Evolutionary conservation across 92 coral and sea anemone genomes (phyloP), one percentile per base, ranked within the genome.

Genomic region (Phymanthus crucifer): DNA sequence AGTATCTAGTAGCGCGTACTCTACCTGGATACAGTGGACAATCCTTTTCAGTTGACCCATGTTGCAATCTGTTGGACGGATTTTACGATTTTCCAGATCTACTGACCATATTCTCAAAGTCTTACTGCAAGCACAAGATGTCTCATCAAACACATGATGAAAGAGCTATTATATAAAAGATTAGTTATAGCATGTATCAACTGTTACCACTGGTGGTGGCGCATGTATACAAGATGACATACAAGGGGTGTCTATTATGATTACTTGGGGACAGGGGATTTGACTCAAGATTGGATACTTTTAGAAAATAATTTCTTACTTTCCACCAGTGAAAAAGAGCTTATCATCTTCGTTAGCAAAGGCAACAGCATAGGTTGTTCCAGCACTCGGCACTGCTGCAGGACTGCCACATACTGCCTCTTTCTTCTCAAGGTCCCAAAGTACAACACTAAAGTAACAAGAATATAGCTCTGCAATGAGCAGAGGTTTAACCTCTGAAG

Each of bases 71-170:
- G 89, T 81, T 70, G 99, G 97, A 19, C 92, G 91, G 48, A 96
- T 96, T 88, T 96, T 96, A 23, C 99, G 93, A 84, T 96, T 96
- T 33, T 75, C 83, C 14, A 88, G 58, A 71, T 96, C 97, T 14
- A 96, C 84, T 54, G 85, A 89, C 99, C 99, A 96, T 24, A 96
- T 93, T 81, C 98, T 82, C 83, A 96, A 67, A n/a, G 99, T 96
- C 71, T 96, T 96, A 72, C 99, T 95, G 64, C 64, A 54, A 54
- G 27, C 23, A 54, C 64, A 54, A 54, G 27, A 29, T 26, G 64
- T 3, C n/a, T 48, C 10, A 4, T 21, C 21, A 6, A 54, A 54
- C 9, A 54, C 64, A 54, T 54, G 10, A 6, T 54, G 31, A 19
- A 54, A 7, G 1, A 54, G 4, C 1, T 1, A 54, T 54, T 17